Evolutionary conservation across 2,113 vertebrate species (phyloP), one percentile per base, ranked within the genome.

Genomic region (Cololabis saira): DNA sequence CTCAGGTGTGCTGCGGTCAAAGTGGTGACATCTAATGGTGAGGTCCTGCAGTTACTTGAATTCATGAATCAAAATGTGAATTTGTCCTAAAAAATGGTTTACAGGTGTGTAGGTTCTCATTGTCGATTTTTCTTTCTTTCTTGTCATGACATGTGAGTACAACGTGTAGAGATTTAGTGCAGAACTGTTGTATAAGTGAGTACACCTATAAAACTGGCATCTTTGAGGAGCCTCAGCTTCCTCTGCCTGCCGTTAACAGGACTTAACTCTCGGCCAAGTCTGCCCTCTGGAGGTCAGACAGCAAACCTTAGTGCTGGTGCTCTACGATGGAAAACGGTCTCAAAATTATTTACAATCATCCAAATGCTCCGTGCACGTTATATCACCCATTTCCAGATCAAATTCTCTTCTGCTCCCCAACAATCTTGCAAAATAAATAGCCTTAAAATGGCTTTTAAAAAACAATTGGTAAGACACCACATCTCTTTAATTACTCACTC

Each of bases 241-340:
- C 12, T 24, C 37, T 50, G 12, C 33, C 10, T 7, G 33, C 10
- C 33, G 4, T 37, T 37, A 37, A 37, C 42, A 3, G n/a, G 5
- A 15, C 6, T 58, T 19, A 68, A 80, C 78, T 55, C 15, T 37
- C 55, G 59, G 71, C 24, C 49, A 84, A 92, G 77, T 24, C 77
- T 91, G 92, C 90, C 82, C 85, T 86, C 92, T 92, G 83, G 82
- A 80, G 93, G 87, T 51, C 2, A 4, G 74, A 47, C 1, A 12
- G n/a, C 11, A 52, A 50, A 24, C 3, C 24, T 27, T 2, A 27
- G 24, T 5, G 24, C 24, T 27, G 2, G 24, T 27, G 24, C 5
- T 27, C 24, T 27, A 27, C 5, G 3, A 27, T 2, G 24, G 24
- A 27, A 27, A 27, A 27, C 24, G 2, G 24, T 5, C 5, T 27